Conservation (phyloP, 2,113 vertebrate genomes). For the Bolborhynchus lineola region DNA sequence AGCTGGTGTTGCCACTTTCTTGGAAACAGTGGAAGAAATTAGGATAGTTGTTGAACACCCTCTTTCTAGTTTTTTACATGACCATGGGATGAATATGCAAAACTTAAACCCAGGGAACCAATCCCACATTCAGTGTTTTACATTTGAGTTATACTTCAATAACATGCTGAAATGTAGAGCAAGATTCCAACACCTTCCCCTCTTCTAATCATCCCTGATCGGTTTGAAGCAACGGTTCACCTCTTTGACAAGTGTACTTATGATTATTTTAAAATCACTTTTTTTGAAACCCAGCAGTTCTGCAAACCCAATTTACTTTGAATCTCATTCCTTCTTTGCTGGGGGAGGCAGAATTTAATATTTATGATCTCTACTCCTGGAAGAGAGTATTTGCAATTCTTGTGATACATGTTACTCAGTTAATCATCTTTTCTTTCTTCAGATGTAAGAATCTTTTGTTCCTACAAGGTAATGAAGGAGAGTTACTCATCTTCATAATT, state of each 20-base stretch:
- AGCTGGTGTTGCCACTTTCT: slow-evolving; percentile 24
- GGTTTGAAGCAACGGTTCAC: slow-evolving; percentile 7
- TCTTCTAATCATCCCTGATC: background rate
- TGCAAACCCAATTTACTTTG: slow-evolving; percentile 12
- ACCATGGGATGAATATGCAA: background rate
- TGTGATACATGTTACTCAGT: slow-evolving; percentile 37
- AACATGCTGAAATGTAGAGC: background rate
- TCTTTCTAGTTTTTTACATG: background rate
- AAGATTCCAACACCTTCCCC: background rate
- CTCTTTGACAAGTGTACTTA: background rate
- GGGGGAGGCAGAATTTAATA: slow-evolving; percentile 40
- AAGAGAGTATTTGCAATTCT: slow-evolving; percentile 32
- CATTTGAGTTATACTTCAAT: background rate
- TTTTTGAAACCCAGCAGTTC: slow-evolving; percentile 34
- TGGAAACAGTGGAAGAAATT: slow-evolving; percentile 19
- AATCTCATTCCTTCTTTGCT: background rate
- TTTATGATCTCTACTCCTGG: slow-evolving; percentile 4
- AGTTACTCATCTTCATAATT: slow-evolving; percentile 51
- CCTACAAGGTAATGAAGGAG: slow-evolving; percentile 43
- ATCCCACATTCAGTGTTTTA: background rate
- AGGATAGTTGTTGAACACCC: background rate
- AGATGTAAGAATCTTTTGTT: slow-evolving; percentile 44
- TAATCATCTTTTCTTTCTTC: slow-evolving; percentile 44
- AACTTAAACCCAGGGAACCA: background rate
- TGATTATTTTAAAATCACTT: slow-evolving; percentile 5